phyloP scores from a whole-genome alignment of 2,797 vertebrate genomes.

The Pantherophis alleghaniensis region DNA sequence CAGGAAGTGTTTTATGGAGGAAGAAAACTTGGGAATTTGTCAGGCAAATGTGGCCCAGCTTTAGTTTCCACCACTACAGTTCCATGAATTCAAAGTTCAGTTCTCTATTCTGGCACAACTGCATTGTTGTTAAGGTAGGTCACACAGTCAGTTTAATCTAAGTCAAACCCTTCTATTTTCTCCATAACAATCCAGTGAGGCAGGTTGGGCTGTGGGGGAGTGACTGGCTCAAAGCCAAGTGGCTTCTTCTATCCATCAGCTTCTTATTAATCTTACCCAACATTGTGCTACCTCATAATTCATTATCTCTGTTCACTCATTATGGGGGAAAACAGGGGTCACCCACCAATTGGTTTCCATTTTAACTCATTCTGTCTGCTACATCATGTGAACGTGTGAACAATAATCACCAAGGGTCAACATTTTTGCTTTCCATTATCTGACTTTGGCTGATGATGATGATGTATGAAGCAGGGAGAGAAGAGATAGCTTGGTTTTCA shows the following conservation, averaged over 20 bases:
- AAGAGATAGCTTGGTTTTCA: conserved; percentile 68
- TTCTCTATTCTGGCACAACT: background rate
- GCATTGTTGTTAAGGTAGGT: background rate
- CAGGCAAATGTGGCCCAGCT: background rate
- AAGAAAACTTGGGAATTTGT: background rate
- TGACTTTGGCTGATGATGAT: conserved; percentile 64
- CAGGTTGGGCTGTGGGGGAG: background rate
- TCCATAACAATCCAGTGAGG: background rate
- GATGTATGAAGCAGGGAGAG: conserved; percentile 64
- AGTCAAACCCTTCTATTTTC: background rate
- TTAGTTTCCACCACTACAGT: background rate
- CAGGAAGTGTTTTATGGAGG: background rate
- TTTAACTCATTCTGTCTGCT: conserved; percentile 31
- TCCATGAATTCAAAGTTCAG: background rate
- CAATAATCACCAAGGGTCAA: conserved; percentile 53
- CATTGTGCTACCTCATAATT: background rate
- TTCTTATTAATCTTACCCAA: background rate
- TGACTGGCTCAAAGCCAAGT: background rate
- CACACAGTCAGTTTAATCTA: background rate
- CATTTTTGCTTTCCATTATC: conserved; percentile 54
- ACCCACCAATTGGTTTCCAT: background rate
- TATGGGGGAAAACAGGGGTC: background rate
- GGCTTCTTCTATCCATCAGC: background rate
- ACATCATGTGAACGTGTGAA: conserved; percentile 19
- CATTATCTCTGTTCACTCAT: background rate